Percentiles rank a stretch among this genome's conserved stretches.
These are phyloP conservation scores for Sebastes fasciatus DNA, from an alignment of 2,113 vertebrate genomes.

Conservation along the genomic window DNA sequence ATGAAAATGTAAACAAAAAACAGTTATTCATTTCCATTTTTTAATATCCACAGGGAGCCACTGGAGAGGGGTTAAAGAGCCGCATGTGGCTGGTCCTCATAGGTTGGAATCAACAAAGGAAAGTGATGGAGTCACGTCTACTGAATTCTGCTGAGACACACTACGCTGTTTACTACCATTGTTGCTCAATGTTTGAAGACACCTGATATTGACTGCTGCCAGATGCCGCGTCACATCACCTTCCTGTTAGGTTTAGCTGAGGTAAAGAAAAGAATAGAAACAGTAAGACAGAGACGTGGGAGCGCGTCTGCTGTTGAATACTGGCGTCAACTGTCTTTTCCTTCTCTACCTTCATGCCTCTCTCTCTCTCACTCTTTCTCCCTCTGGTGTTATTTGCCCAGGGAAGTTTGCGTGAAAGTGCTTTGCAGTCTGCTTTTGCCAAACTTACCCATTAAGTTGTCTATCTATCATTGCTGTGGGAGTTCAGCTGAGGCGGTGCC, in stretches of 20 bases:
- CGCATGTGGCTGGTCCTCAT: too few species aligned
- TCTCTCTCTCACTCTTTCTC: not conserved
- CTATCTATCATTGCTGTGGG: constrained; percentile 12
- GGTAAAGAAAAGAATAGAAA: not conserved
- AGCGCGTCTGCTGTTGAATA: not conserved
- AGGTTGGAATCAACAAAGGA: too few species aligned
- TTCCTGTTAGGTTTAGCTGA: not conserved
- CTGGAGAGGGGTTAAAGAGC: too few species aligned
- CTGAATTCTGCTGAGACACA: not conserved
- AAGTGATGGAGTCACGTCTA: not conserved
- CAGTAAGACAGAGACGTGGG: not conserved
- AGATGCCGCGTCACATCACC: not conserved
- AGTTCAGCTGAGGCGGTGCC: constrained; percentile 17
- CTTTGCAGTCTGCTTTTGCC: constrained; percentile 26
- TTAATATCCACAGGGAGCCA: too few species aligned
- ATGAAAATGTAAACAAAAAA: too few species aligned
- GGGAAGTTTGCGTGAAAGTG: constrained; percentile 13
- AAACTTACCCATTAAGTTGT: constrained; percentile 26
- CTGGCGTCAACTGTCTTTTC: too few species aligned
- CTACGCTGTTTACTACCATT: too few species aligned
- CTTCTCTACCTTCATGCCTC: not conserved
- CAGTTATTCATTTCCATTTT: too few species aligned
- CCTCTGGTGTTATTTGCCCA: constrained; percentile 5
- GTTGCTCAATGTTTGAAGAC: not conserved
- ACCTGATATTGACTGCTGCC: too few species aligned